Evolutionary conservation across 1,140 invertebrate genomes (phyloP).

Genomic region (Diuraphis noxia): DNA sequence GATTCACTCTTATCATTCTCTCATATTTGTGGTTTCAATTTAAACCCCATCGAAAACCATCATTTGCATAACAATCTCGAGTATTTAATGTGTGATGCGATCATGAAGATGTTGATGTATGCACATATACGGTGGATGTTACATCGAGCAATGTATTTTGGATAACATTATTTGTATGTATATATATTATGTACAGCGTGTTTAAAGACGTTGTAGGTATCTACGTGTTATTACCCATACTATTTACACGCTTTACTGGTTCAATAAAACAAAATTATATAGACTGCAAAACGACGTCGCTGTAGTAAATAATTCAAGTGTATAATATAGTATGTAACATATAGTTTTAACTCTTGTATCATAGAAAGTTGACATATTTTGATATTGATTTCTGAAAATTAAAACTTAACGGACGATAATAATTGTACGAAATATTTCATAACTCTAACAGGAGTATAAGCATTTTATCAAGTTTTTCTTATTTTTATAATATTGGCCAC

Average conservation of each 20-base stretch:
- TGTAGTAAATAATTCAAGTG: background rate
- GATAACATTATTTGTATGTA: background rate
- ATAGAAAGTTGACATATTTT: background rate
- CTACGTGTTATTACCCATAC: background rate
- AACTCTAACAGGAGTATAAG: background rate
- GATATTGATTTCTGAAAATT: background rate
- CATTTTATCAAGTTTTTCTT: background rate
- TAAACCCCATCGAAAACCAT: background rate
- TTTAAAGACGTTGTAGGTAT: background rate
- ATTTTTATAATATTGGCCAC: background rate
- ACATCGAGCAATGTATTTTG: background rate
- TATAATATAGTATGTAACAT: background rate
- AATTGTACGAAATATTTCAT: background rate
- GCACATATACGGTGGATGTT: background rate
- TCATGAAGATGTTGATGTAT: background rate
- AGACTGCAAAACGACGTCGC: background rate
- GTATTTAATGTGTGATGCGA: background rate
- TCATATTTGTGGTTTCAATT: slow-evolving; percentile 19
- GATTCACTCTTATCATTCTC: background rate
- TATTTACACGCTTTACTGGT: background rate
- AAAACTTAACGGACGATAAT: background rate
- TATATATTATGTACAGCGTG: background rate
- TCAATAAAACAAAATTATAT: background rate
- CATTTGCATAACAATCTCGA: slow-evolving; percentile 15
- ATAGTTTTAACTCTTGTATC: background rate